Percentiles rank a stretch among this genome's conserved stretches.
Evolutionary conservation across 2,113 vertebrate species (phyloP).

Genomic region (Crocuta crocuta): DNA sequence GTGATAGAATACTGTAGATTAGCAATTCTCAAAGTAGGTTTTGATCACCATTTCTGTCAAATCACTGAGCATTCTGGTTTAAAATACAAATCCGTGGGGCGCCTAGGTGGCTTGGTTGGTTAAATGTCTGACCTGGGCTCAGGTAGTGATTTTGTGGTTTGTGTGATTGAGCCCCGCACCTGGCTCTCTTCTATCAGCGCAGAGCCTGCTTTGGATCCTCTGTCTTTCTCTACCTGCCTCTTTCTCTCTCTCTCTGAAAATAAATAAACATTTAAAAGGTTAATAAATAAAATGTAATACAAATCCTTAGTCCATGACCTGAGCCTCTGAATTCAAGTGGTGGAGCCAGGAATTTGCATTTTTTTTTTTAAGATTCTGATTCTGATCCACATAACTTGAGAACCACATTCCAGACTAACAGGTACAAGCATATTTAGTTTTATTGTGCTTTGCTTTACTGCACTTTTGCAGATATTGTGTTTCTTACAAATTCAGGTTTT

Average conservation of each 20-base stretch:
- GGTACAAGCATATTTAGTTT: background rate
- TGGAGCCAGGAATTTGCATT: background rate
- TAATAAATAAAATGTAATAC: background rate
- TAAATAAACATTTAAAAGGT: no score
- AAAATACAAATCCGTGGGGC: background rate
- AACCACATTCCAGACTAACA: background rate
- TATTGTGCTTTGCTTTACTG: background rate
- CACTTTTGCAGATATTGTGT: background rate
- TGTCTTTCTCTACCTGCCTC: no score
- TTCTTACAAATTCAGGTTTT: background rate
- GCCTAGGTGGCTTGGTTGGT: no score
- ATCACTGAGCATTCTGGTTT: background rate
- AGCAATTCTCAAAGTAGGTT: background rate
- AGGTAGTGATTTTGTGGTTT: no score
- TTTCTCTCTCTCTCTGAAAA: no score
- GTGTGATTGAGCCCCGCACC: no score
- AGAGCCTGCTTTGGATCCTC: no score
- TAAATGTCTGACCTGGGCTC: no score
- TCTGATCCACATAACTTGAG: background rate
- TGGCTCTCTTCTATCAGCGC: no score
- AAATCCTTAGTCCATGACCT: accelerated
- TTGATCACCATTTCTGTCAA: background rate
- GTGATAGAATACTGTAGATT: background rate
- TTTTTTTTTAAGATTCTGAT: background rate
- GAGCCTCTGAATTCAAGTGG: background rate